Evolutionary conservation across 2,113 vertebrate genomes (phyloP), one percentile per base, ranked within the genome.

Genomic region (Notothenia coriiceps): DNA sequence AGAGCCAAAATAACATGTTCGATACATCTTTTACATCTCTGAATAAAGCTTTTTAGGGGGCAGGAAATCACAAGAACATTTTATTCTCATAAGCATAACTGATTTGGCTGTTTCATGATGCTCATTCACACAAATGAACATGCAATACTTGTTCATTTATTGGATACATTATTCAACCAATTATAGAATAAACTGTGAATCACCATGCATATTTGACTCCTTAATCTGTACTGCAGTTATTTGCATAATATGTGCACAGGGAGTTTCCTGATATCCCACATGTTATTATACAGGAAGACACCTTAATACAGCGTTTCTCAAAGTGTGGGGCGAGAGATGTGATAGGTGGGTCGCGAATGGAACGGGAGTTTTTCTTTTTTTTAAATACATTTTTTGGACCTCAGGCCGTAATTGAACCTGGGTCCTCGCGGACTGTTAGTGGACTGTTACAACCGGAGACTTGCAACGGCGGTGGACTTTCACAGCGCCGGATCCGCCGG

Each of bases 161-260:
- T 63, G 18, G 62, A 68, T 44, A 51, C 33, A 84, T 86, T 73
- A 87, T 60, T 80, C 74, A 81, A 77, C 51, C 49, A 64, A 77
- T 86, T 79, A 86, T 72, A 70, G 17, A 82, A 80, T 56, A 79
- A 79, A 52, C 73, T 71, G 61, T 75, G 69, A 86, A 73, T 64
- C 63, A 56, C 60, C 51, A 50, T 66, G 50, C 15, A 69, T 78
- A 66, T 83, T 59, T 62, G 66, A 68, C 52, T 83, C 55, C 40
- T 61, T 77, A 72, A 85, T 84, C 74, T 81, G 50, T 20, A 11
- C 83, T 69, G 40, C 52, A 54, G 10, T 70, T 71, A 83, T 85
- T 83, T 84, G 73, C 77, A 90, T 84, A 75, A 62, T 79, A 78
- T 69, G 29, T 57, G 61, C 40, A 35, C n/a, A 51, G n/a, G 11